A percentile compares a stretch with the other conserved stretches of the same genome.
Evolutionary conservation across 2,113 vertebrate species (phyloP).

Genomic region (Anarhynchus alexandrinus): DNA sequence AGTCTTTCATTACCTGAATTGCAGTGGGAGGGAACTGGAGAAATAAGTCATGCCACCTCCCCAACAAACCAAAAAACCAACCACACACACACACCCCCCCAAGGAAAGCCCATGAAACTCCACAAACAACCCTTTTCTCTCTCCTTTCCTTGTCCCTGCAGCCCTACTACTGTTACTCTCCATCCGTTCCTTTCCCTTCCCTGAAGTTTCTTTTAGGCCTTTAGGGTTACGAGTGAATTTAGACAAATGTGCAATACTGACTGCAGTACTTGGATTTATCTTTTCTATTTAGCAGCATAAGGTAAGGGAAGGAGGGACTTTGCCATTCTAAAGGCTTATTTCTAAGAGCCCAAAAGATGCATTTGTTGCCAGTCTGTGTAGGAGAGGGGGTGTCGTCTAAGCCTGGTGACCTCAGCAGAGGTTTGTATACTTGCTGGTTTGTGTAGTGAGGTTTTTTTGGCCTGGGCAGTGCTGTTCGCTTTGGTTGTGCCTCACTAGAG

Average conservation of each 20-base stretch:
- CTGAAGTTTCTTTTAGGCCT: background rate
- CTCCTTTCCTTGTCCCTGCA: background rate
- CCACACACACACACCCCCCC: background rate
- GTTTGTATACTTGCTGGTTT: fast-evolving
- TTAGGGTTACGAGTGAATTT: background rate
- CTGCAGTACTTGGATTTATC: background rate
- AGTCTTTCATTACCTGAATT: conserved; percentile 24
- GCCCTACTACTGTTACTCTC: background rate
- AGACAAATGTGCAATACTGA: background rate
- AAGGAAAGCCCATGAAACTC: background rate
- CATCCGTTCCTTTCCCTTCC: background rate
- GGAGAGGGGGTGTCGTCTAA: fast-evolving
- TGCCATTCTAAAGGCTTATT: background rate
- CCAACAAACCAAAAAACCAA: background rate
- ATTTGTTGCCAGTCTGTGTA: fast-evolving
- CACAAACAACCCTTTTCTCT: background rate
- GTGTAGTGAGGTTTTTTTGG: background rate
- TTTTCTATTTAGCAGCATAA: background rate
- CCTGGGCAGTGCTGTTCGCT: background rate
- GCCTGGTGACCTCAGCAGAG: background rate
- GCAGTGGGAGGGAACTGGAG: background rate
- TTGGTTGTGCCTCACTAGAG: background rate
- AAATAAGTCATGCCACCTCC: background rate
- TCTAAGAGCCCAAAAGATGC: background rate
- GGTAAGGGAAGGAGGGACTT: background rate